A percentile compares a stretch with the other conserved stretches of the same genome.
Evolutionary conservation across 2,888 invertebrate genomes (phyloP).

Genomic region (Allophyes oxyacanthae): DNA sequence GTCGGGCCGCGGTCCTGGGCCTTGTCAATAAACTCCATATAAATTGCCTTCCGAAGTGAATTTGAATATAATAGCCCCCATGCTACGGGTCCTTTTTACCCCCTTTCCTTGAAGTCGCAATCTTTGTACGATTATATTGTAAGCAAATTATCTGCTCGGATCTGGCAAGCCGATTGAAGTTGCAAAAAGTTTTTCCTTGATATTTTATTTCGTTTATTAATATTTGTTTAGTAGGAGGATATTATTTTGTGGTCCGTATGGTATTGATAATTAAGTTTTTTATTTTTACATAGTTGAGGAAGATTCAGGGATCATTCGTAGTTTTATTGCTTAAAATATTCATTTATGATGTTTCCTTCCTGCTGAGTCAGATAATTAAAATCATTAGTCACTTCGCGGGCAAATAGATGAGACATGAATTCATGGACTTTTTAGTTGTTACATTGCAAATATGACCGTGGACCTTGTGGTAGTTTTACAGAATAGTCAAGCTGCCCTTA

Average conservation of each 20-base stretch:
- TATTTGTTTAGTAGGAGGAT: conserved; percentile 27
- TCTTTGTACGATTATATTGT: conserved; percentile 88
- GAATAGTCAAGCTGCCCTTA: no score
- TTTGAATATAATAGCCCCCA: conserved; percentile 87
- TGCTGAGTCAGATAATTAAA: no score
- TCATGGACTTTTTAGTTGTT: no score
- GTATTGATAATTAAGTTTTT: no score
- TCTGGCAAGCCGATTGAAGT: conserved; percentile 79
- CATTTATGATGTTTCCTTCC: no score
- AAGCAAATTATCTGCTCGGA: conserved; percentile 88
- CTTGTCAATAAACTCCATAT: conserved; percentile 89
- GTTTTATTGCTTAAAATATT: no score
- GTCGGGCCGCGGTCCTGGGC: conserved; percentile 69
- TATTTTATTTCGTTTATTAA: conserved; percentile 69
- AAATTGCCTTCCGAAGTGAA: conserved; percentile 87
- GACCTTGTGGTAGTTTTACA: no score
- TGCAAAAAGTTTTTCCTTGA: conserved; percentile 57
- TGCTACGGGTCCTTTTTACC: conserved; percentile 83
- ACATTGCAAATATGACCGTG: no score
- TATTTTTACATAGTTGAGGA: neutral
- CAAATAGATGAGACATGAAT: no score
- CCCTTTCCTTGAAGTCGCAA: conserved; percentile 82
- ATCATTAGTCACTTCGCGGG: no score
- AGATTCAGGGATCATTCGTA: no score
- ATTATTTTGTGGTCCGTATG: no score